These are phyloP conservation scores for Tinea semifulvella DNA, from an alignment of 2,888 invertebrate genomes.

Conservation along the genomic window DNA sequence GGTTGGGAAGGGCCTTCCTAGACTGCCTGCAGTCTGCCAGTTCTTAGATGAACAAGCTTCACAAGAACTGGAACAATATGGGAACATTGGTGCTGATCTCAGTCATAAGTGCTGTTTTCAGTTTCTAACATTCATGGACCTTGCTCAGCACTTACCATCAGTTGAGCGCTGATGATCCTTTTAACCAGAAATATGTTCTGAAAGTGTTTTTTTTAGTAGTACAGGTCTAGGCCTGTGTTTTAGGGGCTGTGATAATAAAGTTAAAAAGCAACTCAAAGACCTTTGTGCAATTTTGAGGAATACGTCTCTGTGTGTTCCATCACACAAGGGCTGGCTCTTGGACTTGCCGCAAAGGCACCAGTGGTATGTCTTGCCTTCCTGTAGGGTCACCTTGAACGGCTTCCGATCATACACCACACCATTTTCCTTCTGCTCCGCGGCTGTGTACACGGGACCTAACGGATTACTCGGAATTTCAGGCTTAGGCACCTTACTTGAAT, in stretches of 20 bases:
- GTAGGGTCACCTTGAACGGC: constrained; percentile 81
- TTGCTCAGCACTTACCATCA: no score
- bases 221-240: background rate
- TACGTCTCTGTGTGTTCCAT: constrained; percentile 86
- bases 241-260: no score
- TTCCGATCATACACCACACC: constrained; percentile 88
- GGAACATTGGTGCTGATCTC: no score
- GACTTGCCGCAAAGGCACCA: constrained; percentile 98
- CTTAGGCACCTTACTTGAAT: constrained; percentile 47
- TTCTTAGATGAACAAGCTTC: no score
- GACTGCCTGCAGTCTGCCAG: no score
- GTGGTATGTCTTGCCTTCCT: constrained; percentile 79
- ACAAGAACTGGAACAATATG: no score
- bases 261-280: constrained; percentile 33
- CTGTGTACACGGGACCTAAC: constrained; percentile 67
- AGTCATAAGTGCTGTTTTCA: no score
- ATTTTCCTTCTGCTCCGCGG: constrained; percentile 71
- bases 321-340: constrained; percentile 92
- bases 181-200: no score
- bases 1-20: no score
- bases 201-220: no score
- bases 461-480: constrained; percentile 74
- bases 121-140: no score
- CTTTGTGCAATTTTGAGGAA: constrained; percentile 77
- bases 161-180: no score